A percentile compares a stretch with the other conserved stretches of the same genome.
phyloP scores from a whole-genome alignment of 1,140 invertebrate species.

The Diorhabda elongata region DNA sequence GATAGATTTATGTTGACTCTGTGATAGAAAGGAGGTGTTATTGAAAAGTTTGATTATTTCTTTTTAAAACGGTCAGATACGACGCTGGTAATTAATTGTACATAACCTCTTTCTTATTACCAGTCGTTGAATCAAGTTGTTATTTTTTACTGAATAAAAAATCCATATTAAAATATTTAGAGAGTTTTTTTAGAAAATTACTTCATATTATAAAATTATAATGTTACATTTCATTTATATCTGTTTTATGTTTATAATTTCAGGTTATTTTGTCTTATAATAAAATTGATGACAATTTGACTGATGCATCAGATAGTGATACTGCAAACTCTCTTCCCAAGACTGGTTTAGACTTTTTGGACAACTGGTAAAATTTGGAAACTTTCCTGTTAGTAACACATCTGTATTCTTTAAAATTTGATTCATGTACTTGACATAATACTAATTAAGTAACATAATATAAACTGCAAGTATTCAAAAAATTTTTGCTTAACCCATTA shows the following conservation, averaged over 20 bases:
- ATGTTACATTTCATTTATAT: constrained; percentile 7
- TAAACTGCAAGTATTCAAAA: no score
- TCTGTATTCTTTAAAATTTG: neutral
- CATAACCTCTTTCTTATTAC: no score
- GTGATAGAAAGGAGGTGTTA: no score
- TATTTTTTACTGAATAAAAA: no score
- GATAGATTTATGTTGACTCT: no score
- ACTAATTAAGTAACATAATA: neutral
- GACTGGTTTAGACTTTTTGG: constrained; percentile 70
- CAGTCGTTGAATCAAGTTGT: no score
- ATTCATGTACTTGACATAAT: neutral
- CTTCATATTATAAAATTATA: neutral
- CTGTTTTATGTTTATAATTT: neutral
- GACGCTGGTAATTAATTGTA: no score
- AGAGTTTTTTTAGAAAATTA: no score
- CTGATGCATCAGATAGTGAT: neutral
- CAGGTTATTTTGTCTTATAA: constrained; percentile 12
- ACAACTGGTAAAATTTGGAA: constrained; percentile 57
- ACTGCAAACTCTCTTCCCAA: constrained; percentile 51
- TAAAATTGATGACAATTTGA: neutral
- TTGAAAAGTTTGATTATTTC: no score
- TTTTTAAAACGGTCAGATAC: no score
- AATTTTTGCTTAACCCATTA: no score
- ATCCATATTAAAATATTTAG: no score
- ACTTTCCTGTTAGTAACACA: neutral